Base-by-base conservation (phyloP, 2,797 vertebrate species). In the Melanotaenia pygmaea region DNA sequence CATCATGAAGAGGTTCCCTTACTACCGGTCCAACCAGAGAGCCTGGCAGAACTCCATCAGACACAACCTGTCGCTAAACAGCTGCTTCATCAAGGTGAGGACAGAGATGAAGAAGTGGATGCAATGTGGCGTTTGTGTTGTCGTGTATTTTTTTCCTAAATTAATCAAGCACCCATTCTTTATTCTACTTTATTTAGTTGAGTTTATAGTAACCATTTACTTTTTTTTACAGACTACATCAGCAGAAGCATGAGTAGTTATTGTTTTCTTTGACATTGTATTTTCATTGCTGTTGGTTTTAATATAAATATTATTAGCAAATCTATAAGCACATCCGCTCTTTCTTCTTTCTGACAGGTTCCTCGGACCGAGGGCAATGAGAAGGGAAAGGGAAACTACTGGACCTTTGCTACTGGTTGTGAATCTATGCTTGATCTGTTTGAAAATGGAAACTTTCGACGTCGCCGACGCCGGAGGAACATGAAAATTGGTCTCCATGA, bases 21-120 rank as follows among this genome's bases (percentile, higher is more conserved):
- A 98, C 84, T 99, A 99, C 91, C 95, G 98, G 74, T 97, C 97
- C 72, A 99, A 99, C 93, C 97, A 98, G 93, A 95, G 97, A 85
- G 98, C 98, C 77, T 99, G 98, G 98, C 98, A 99, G 92, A 99
- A 99, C 94, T 99, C 98, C 88, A 98, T 99, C 81, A 94, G 98
- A 68, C 98, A 99, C 93, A 99, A 99, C 94, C 94, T 99, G 76
- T 99, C 98, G 0, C 97, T 99, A 84, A 99, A 99, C 95, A 98
- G 96, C 94, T 99, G 98, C 93, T 99, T 99, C 86, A 94, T 99
- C 79, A 99, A 99, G 97, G 98, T 98, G 89, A 12, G 2, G 32
- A 24, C 62, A 13, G 12, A 6, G 1, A 8, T 20, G 7, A 50
- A 43, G 40, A 40, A 12, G 47, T 22, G 20, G 22, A 51, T 11